Conservation (phyloP, 2,113 vertebrate genomes). For the Plectropomus leopardus region DNA sequence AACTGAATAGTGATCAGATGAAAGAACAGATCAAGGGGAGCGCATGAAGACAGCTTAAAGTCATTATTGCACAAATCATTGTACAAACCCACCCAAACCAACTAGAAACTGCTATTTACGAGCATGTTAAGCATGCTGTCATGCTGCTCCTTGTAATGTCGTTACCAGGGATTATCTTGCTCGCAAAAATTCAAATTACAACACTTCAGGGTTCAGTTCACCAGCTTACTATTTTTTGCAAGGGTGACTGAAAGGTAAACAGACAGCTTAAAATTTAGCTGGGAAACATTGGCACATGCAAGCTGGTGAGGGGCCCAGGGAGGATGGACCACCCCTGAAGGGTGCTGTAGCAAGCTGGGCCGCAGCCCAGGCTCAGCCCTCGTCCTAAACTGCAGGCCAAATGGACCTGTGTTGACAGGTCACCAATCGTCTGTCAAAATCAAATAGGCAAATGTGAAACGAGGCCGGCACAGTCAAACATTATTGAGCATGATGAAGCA, state of each 20-base stretch:
- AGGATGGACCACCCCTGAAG: slow-evolving; percentile 63
- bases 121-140: slow-evolving; percentile 5
- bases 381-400: slow-evolving; percentile 40
- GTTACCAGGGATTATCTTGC: slow-evolving; percentile 47
- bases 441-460: slow-evolving; percentile 54
- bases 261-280: slow-evolving; percentile 56
- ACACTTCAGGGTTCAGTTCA: slow-evolving; percentile 40
- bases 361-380: slow-evolving; percentile 20
- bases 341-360: slow-evolving; percentile 30
- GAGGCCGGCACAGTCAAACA: slow-evolving; percentile 42
- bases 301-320: slow-evolving; percentile 39
- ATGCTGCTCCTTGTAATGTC: slow-evolving; percentile 17
- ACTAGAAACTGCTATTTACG: slow-evolving; percentile 35
- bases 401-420: slow-evolving; percentile 63
- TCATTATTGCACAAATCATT: slow-evolving; percentile 55
- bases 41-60: slow-evolving; percentile 24
- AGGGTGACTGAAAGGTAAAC: slow-evolving; percentile 58
- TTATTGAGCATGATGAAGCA: slow-evolving; percentile 55
- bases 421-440: slow-evolving; percentile 57
- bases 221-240: slow-evolving; percentile 25
- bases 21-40: slow-evolving; percentile 33
- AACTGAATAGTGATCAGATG: slow-evolving; percentile 30
- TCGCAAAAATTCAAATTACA: slow-evolving; percentile 51
- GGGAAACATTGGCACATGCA: slow-evolving; percentile 57
- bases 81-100: slow-evolving; percentile 35